phyloP scores from a whole-genome alignment of 1,140 invertebrate species.

The Orussus abietinus region DNA sequence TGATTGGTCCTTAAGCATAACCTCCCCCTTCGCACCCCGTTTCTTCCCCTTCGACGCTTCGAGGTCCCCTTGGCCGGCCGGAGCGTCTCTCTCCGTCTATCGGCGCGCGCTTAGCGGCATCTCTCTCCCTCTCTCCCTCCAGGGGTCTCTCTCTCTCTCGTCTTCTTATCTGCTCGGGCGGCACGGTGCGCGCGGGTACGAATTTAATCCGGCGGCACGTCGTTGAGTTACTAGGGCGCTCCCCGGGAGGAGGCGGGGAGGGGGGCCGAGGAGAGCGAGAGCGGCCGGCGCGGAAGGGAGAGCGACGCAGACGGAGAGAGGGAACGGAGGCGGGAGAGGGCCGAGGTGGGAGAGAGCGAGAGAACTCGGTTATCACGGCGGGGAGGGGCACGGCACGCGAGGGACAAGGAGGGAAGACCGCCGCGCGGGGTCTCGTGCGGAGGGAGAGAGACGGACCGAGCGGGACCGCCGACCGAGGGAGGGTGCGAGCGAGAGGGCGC shows the following conservation, averaged over 20 bases:
- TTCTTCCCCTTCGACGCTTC: conserved; percentile 20
- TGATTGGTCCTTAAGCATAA: conserved; percentile 54
- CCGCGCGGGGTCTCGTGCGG: not conserved
- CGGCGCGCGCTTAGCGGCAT: too few relatives aligned
- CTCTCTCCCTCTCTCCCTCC: conserved; percentile 10
- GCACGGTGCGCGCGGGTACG: conserved; percentile 26
- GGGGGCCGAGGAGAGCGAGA: conserved; percentile 18
- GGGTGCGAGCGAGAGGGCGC: conserved; percentile 11
- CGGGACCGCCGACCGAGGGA: conserved; percentile 9
- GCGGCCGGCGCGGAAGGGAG: conserved; percentile 19
- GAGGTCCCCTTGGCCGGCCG: too few relatives aligned
- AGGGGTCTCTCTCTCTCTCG: conserved; percentile 16
- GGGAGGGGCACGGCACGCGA: conserved; percentile 22
- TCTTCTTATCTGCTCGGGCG: conserved; percentile 31
- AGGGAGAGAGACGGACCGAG: conserved; percentile 10
- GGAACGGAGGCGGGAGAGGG: conserved; percentile 16
- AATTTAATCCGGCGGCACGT: conserved; percentile 52
- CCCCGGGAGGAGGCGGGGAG: conserved; percentile 41
- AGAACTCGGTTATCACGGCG: conserved; percentile 27
- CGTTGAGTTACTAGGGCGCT: conserved; percentile 41
- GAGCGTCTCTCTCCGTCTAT: too few relatives aligned
- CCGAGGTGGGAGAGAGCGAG: conserved; percentile 26
- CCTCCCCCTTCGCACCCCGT: conserved; percentile 41
- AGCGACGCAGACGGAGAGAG: conserved; percentile 19
- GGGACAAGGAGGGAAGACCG: conserved; percentile 23